phyloP scores from a whole-genome alignment of 2,113 vertebrate genomes.

The Oceanites oceanicus region DNA sequence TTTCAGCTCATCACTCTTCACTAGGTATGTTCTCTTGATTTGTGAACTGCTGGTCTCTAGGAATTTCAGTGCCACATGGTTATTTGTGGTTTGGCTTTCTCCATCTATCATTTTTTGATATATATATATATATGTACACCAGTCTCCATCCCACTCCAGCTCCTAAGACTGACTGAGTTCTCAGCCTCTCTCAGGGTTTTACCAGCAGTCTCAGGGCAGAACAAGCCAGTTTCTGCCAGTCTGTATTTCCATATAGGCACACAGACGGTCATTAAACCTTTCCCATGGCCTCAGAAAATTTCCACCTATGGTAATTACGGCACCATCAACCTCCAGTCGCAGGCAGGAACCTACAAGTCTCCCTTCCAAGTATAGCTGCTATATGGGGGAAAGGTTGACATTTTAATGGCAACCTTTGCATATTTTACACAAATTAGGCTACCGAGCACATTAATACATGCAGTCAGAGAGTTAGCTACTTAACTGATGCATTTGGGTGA shows the following conservation, averaged over 20 bases:
- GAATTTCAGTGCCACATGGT: background rate
- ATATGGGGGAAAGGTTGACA: background rate
- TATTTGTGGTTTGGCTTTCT: slow-evolving; percentile 26
- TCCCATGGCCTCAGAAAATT: background rate
- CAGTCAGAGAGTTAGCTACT: background rate
- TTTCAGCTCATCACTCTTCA: slow-evolving; percentile 12
- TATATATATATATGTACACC: too few species aligned
- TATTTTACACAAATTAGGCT: background rate
- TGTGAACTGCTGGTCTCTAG: slow-evolving; percentile 16
- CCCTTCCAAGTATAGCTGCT: background rate
- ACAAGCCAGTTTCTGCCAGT: background rate
- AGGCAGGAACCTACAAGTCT: background rate
- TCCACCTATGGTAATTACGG: background rate
- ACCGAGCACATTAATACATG: background rate
- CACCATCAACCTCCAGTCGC: background rate
- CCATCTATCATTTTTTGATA: background rate
- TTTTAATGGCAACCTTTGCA: background rate
- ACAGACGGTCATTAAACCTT: background rate
- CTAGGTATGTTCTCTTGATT: background rate
- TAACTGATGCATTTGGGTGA: background rate
- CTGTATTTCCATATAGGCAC: background rate
- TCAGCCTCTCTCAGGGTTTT: background rate
- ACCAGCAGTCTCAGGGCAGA: background rate
- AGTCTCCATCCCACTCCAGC: background rate
- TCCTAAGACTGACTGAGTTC: background rate